Percentiles rank a stretch among this genome's conserved stretches.
Conservation (phyloP, 2,113 vertebrate species). For the Zosterops borbonicus region DNA sequence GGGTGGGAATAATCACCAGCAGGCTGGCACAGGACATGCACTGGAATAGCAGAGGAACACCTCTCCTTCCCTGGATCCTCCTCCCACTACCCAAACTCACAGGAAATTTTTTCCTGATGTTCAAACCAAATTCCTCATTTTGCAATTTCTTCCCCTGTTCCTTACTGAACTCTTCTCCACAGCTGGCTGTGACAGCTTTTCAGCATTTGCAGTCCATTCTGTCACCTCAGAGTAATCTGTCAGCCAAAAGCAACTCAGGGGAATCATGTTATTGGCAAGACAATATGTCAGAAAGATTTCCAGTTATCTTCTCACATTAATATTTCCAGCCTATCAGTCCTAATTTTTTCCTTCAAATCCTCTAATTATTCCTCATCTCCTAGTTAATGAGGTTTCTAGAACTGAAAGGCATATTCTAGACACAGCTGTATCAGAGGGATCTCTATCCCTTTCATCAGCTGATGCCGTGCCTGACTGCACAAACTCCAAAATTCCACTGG, state of each 20-base stretch:
- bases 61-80: background rate
- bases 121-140: background rate
- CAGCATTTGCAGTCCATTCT: background rate
- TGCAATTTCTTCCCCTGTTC: background rate
- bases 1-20: background rate
- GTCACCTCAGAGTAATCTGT: background rate
- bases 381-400: background rate
- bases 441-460: background rate
- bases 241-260: background rate
- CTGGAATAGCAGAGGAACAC: background rate
- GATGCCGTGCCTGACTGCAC: background rate
- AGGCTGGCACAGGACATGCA: background rate
- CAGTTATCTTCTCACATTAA: background rate
- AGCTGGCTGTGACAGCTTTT: background rate
- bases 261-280: background rate
- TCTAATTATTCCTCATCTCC: background rate
- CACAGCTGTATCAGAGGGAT: background rate
- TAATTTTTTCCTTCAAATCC: background rate
- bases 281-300: background rate
- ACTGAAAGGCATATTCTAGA: background rate
- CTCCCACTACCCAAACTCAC: fast-evolving
- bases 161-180: background rate
- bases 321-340: background rate
- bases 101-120: background rate
- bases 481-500: background rate